Evolutionary conservation across 2,113 vertebrate species (phyloP), one percentile per base, ranked within the genome.

Genomic region (Speoplatyrhinus poulsoni): DNA sequence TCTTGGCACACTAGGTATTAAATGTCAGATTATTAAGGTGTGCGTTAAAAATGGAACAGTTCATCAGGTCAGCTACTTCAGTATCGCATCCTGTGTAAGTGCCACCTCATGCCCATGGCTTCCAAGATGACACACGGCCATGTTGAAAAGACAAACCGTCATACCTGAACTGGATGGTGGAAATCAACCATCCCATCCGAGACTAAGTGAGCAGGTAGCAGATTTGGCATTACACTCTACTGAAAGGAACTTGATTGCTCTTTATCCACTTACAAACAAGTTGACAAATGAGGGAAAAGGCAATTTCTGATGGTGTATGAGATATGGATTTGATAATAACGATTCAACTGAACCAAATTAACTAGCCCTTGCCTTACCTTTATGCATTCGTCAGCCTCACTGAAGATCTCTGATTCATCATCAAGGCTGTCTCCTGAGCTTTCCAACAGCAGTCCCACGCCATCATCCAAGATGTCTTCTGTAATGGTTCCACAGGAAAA

Each of bases 401-500:
- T 80, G 69, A 90, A 92, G 70, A 85, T 84, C 63, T 93, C 91
- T 0, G 82, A 84, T 75, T 93, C 90, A 0, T 93, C 91, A 0
- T 93, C 92, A 69, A 91, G 80, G 50, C 90, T 91, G 81, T 93
- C 92, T 59, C 88, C 91, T 0, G 90, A 89, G 60, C 87, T 88
- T 66, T 91, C 92, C 3, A 92, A 82, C 15, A 91, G 63, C 48
- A 93, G 80, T 12, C 88, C 92, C 12, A 90, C 86, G 0, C 93
- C 85, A 11, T 93, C 92, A 2, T 93, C 93, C 62, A 93, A 81
- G 77, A 93, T 93, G 16, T 93, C 92, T 86, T 93, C 93, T 93
- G 83, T 12, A 73, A 62, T 58, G 49, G 19, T 3, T 49, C 17
- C 12, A 62, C 7, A 19, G 13, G 15, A 36, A 48, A 56, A 13